phyloP scores from a whole-genome alignment of 2,797 vertebrate species.

The Decapterus maruadsi region DNA sequence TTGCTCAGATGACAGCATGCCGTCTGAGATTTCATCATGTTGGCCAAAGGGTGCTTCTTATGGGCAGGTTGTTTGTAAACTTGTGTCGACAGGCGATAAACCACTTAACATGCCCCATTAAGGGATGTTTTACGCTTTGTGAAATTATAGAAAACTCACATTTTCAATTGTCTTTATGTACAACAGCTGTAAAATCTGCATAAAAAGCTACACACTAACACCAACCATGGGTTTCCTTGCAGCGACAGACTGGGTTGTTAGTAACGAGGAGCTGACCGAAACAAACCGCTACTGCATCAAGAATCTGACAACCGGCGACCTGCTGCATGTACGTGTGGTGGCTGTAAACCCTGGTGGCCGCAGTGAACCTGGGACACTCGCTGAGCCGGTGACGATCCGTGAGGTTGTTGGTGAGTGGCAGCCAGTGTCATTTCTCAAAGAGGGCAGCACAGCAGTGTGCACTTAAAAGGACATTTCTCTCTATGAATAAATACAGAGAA shows the following conservation, averaged over 20 bases:
- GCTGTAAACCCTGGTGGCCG: slow-evolving; percentile 86
- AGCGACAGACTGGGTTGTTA: slow-evolving; percentile 90
- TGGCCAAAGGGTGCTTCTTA: slow-evolving; percentile 58
- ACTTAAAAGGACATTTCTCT: neutral
- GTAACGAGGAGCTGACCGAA: slow-evolving; percentile 83
- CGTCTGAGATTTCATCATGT: slow-evolving; percentile 67
- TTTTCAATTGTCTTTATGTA: neutral
- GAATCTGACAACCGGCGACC: slow-evolving; percentile 85
- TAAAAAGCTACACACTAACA: neutral
- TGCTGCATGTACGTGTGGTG: slow-evolving; percentile 86
- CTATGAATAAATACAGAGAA: neutral
- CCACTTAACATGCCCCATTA: slow-evolving; percentile 37
- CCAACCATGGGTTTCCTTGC: slow-evolving; percentile 16
- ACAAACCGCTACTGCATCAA: slow-evolving; percentile 85
- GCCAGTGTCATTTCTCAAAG: neutral
- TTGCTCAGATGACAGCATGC: slow-evolving; percentile 72
- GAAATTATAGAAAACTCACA: neutral
- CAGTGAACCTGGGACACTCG: slow-evolving; percentile 83
- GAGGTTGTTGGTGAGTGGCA: slow-evolving; percentile 87
- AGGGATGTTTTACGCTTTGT: slow-evolving; percentile 21
- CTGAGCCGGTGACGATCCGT: slow-evolving; percentile 85
- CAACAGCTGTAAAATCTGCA: neutral
- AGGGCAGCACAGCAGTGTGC: neutral
- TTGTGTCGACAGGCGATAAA: slow-evolving; percentile 71
- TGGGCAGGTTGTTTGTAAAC: slow-evolving; percentile 77